Evolutionary conservation across 2,797 vertebrate genomes (phyloP).

Genomic region (Meda fulgida): DNA sequence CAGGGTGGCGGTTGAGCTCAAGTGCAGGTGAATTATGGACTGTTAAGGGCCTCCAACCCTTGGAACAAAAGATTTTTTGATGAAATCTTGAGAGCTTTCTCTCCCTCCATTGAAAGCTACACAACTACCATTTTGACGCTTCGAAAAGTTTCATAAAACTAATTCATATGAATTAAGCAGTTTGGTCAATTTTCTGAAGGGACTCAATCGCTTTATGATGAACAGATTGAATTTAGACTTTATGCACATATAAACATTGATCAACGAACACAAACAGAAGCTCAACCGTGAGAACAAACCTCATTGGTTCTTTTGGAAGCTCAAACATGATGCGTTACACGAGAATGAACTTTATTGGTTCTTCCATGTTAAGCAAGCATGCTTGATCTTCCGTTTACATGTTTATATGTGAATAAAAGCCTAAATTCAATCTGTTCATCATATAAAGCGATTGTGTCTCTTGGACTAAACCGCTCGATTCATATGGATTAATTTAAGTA

Average conservation of each 20-base stretch:
- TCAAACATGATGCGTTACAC: too few relatives aligned
- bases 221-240: neutral
- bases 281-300: neutral
- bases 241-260: neutral
- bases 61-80: neutral
- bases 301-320: neutral
- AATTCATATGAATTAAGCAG: too few relatives aligned
- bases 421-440: neutral
- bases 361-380: neutral
- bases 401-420: neutral
- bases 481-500: neutral
- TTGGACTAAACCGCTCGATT: too few relatives aligned
- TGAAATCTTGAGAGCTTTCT: too few relatives aligned
- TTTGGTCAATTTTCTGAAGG: neutral
- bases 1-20: neutral
- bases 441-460: neutral
- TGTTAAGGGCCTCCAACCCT: neutral
- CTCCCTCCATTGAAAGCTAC: neutral
- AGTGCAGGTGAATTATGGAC: neutral
- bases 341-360: neutral
- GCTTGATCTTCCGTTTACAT: too few relatives aligned
- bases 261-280: neutral
- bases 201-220: too few relatives aligned
- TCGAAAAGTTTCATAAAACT: neutral
- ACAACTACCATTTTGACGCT: neutral